These are phyloP conservation scores for Ecdyonurus torrentis DNA, from an alignment of 2,888 invertebrate species.

Conservation along the genomic window DNA sequence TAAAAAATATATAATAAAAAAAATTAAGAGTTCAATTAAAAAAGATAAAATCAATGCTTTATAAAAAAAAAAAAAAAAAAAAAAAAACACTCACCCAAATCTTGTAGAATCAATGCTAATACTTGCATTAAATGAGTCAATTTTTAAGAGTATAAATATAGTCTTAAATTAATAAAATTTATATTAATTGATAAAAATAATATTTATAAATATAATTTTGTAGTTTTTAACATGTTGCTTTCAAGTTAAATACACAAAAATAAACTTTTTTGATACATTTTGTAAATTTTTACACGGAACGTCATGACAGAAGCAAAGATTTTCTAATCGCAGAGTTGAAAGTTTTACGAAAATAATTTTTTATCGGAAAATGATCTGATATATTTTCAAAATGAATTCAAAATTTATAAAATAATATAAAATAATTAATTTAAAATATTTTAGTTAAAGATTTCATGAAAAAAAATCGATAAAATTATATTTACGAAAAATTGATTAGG, in stretches of 20 bases:
- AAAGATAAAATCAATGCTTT: neutral
- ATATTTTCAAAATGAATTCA: neutral
- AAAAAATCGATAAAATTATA: no score
- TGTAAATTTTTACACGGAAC: constrained; percentile 1
- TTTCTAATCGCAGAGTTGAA: neutral
- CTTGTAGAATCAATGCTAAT: neutral
- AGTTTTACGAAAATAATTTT: neutral
- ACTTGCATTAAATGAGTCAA: neutral
- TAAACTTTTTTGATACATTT: neutral
- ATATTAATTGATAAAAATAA: neutral
- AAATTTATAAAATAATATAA: neutral
- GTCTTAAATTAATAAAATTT: neutral
- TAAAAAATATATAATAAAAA: neutral
- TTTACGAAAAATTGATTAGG: neutral
- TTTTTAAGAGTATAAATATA: neutral
- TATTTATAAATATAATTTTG: neutral
- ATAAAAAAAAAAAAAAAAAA: no score
- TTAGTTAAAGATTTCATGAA: neutral
- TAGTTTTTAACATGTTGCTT: neutral
- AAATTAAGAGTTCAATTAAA: no score
- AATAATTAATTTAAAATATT: neutral
- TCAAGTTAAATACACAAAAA: neutral
- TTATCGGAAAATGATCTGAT: neutral
- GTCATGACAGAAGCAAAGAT: neutral
- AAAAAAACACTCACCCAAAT: neutral